Percentiles rank a stretch among this genome's conserved stretches.
phyloP scores from a whole-genome alignment of 2,797 vertebrate genomes.

The Syngnathus acus region DNA sequence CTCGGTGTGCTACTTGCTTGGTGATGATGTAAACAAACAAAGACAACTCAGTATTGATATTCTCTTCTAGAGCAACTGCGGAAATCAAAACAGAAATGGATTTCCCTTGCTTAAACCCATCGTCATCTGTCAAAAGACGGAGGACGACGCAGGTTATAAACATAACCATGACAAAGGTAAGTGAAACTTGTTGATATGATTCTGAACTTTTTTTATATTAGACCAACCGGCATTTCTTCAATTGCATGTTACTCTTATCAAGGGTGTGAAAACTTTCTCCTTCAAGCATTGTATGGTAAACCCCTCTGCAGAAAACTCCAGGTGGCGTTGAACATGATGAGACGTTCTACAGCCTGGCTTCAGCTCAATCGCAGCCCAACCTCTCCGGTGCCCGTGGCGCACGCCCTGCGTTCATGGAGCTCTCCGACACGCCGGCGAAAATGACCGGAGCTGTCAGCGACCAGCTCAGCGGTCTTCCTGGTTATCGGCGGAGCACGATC shows the following conservation, averaged over 20 bases:
- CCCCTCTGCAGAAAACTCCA: conserved; percentile 60
- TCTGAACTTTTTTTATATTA: too few species aligned
- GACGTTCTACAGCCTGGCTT: conserved; percentile 73
- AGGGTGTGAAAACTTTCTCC: neutral
- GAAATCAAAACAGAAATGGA: conserved; percentile 62
- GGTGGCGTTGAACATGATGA: conserved; percentile 51
- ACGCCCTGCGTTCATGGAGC: conserved; percentile 58
- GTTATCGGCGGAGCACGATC: conserved; percentile 78
- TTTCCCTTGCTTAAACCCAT: conserved; percentile 66
- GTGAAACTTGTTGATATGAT: conserved; percentile 20
- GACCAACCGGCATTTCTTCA: too few species aligned
- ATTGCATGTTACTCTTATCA: too few species aligned
- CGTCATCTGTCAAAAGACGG: conserved; percentile 69
- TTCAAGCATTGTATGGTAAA: neutral
- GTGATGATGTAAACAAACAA: neutral
- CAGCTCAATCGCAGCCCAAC: conserved; percentile 60
- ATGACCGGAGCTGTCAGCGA: conserved; percentile 46
- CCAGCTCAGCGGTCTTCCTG: conserved; percentile 77
- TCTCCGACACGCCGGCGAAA: conserved; percentile 47
- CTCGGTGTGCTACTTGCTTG: too few species aligned
- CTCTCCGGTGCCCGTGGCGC: conserved; percentile 46
- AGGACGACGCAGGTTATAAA: conserved; percentile 87
- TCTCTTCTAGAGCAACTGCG: conserved; percentile 17
- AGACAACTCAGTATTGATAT: neutral
- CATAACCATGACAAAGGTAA: conserved; percentile 89